A percentile compares a stretch with the other conserved stretches of the same genome.
These are phyloP conservation scores for Urocolius indicus DNA, from an alignment of 2,113 vertebrate species.

Conservation along the genomic window DNA sequence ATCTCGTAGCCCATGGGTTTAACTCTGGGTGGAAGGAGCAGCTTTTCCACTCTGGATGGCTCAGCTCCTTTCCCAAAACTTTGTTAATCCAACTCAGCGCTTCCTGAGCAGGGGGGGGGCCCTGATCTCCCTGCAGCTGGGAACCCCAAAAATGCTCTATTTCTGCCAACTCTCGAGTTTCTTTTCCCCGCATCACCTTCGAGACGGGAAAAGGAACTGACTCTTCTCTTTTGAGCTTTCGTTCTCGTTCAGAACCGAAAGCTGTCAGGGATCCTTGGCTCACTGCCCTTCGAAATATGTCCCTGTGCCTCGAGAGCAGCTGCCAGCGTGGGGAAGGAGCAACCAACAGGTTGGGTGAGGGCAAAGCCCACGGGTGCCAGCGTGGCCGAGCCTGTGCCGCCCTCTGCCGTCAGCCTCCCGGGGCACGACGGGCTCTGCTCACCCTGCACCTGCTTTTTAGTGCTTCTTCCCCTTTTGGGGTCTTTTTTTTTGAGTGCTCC, in stretches of 20 bases:
- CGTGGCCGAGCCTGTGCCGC: not conserved
- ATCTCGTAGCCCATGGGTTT: not conserved
- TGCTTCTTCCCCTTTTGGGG: not conserved
- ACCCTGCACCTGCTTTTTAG: not conserved
- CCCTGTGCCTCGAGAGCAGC: not conserved
- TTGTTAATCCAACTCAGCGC: not conserved
- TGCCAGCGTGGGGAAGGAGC: not conserved
- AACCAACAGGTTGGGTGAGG: not conserved
- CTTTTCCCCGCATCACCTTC: not conserved
- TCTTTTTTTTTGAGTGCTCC: too few relatives aligned
- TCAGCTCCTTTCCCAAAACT: not conserved
- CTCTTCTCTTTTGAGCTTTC: slow-evolving; percentile 10
- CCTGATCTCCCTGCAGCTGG: not conserved
- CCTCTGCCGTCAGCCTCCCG: slow-evolving; percentile 23
- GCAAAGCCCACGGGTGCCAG: not conserved
- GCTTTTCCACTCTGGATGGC: not conserved
- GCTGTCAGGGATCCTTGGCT: not conserved
- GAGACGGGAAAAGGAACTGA: slow-evolving; percentile 16
- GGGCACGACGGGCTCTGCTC: not conserved
- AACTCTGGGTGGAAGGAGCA: not conserved
- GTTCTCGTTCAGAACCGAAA: slow-evolving; percentile 27
- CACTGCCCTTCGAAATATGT: not conserved
- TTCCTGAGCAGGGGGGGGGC: not conserved
- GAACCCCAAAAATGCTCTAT: not conserved
- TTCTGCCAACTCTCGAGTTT: slow-evolving; percentile 19